Conservation (phyloP, 2,888 invertebrate genomes). For the Cephus runcator region DNA sequence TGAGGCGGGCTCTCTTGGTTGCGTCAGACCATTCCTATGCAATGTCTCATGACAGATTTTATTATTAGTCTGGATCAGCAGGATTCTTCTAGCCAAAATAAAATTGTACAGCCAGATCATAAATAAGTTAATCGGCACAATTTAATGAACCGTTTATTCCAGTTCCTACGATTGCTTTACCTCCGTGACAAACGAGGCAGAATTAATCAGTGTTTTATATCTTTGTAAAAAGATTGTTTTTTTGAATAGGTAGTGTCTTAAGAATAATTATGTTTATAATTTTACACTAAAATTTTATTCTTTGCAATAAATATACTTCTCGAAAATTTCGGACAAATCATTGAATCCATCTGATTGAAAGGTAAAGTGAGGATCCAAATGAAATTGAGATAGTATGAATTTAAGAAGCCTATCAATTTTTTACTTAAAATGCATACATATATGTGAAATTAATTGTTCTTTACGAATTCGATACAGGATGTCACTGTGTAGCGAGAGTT, state of each 20-base stretch:
- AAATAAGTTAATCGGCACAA: neutral
- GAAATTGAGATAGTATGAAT: too few species aligned
- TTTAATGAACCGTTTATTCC: neutral
- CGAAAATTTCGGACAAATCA: neutral
- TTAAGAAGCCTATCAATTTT: too few species aligned
- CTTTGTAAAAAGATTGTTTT: neutral
- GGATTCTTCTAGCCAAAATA: neutral
- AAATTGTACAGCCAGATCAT: neutral
- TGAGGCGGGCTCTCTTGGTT: neutral
- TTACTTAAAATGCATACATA: too few species aligned
- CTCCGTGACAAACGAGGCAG: neutral
- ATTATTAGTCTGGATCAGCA: neutral
- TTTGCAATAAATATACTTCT: neutral
- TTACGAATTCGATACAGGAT: too few species aligned
- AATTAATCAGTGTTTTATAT: neutral
- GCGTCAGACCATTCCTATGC: neutral
- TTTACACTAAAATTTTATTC: neutral
- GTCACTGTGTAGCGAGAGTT: too few species aligned
- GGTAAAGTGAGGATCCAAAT: neutral
- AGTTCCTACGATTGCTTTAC: neutral
- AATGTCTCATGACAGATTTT: neutral
- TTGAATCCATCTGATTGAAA: neutral
- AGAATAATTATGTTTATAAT: neutral
- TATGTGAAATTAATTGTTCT: too few species aligned
- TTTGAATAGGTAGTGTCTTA: neutral